Evolutionary conservation across 2,888 invertebrate genomes (phyloP).

Genomic region (Bugulina stolonifera): DNA sequence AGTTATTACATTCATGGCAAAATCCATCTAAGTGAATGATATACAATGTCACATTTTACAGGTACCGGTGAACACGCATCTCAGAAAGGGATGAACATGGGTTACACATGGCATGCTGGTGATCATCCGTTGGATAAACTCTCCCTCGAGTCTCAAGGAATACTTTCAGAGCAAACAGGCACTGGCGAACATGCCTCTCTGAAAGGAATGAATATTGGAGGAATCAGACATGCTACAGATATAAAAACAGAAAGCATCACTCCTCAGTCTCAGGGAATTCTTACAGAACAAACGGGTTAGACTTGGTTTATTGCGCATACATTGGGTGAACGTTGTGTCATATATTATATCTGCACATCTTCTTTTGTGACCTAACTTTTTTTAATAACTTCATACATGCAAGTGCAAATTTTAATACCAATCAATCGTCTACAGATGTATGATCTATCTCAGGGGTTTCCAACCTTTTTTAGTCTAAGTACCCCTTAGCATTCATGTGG

Average conservation of each 20-base stretch:
- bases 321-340: too few relatives aligned
- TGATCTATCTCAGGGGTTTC: too few relatives aligned
- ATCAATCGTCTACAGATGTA: too few relatives aligned
- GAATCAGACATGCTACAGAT: not conserved
- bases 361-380: too few relatives aligned
- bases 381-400: too few relatives aligned
- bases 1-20: too few relatives aligned
- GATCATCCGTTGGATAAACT: not conserved
- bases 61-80: conserved; percentile 17
- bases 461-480: too few relatives aligned
- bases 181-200: not conserved
- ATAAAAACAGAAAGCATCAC: not conserved
- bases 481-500: too few relatives aligned
- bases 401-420: too few relatives aligned
- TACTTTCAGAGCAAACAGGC: not conserved
- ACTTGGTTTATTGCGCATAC: too few relatives aligned
- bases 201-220: not conserved
- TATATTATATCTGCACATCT: too few relatives aligned
- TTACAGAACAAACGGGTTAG: not conserved
- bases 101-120: not conserved
- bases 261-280: not conserved
- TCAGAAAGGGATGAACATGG: conserved; percentile 16
- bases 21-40: too few relatives aligned
- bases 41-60: not conserved
- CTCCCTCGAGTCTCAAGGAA: not conserved